Base-by-base conservation (phyloP, 2,113 vertebrate species). In the Limanda limanda region DNA sequence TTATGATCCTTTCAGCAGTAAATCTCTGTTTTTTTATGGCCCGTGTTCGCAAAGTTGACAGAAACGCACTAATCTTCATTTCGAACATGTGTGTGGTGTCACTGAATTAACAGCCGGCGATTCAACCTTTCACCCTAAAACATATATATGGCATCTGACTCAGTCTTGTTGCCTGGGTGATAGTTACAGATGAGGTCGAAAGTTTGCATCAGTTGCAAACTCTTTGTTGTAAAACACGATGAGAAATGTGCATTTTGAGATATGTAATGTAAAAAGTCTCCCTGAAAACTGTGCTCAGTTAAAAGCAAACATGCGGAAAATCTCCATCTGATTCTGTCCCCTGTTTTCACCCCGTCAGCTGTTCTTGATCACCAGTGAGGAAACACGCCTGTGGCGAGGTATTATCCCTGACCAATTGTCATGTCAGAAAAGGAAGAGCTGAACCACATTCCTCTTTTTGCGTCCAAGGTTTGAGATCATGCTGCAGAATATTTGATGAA, bases 51-150 rank as follows among this genome's bases (percentile, higher is more conserved):
- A 57, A 78, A 70, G 71, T 70, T 25, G 55, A 35, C 76, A 67
- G 68, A 82, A 76, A 66, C 24, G 1, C 57, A 65, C 73, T 12
- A 14, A 74, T 82, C 67, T 74, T 64, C 47, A 63, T 81, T 66
- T 76, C 52, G 10, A 56, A 23, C 25, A 13, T 8, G 55, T 54
- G 25, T 66, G 12, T 13, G 47, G 77, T 76, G 62, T 66, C 52
- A 66, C 62, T 24, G 40, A 65, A 57, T 57, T 25, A 69, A 54
- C 37, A 70, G 58, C 74, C 48, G 45, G 64, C 27, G 51, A 47
- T 58, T 83, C 24, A 40, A 35, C 58, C 65, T 64, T 57, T 88
- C 35, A 71, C 48, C 27, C 40, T 45, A 21, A 5, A 74, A 42
- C 12, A 42, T 1, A 42, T 62, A 42, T 18, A 14, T 42, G 70